Conservation (phyloP, 2,113 vertebrate genomes). For the Rhinoptilus africanus region DNA sequence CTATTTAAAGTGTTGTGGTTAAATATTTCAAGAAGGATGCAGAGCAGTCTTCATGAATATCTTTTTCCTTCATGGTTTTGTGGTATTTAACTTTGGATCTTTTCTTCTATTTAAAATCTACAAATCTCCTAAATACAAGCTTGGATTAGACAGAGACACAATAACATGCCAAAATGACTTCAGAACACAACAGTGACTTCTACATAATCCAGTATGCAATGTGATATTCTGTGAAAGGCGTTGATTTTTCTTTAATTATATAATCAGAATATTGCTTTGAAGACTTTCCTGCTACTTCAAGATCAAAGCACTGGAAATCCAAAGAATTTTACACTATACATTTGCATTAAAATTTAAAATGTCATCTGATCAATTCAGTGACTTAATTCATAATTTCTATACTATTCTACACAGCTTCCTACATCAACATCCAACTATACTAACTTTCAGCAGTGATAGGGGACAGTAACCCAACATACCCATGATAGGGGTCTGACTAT, state of each 20-base stretch:
- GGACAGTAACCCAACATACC: not conserved
- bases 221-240: not conserved
- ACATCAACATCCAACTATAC: not conserved
- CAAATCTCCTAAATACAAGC: not conserved
- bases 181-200: not conserved
- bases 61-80: not conserved
- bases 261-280: not conserved
- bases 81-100: not conserved
- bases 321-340: not conserved
- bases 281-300: not conserved
- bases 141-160: not conserved
- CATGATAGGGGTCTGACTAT: accelerated
- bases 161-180: not conserved
- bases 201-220: not conserved
- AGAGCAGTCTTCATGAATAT: not conserved
- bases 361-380: not conserved
- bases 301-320: not conserved
- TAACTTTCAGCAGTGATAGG: not conserved
- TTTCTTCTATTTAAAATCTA: not conserved
- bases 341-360: slow-evolving; percentile 1
- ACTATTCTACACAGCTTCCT: not conserved
- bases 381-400: not conserved
- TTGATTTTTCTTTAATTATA: not conserved
- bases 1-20: not conserved
- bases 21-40: not conserved